These are phyloP conservation scores for Capromys pilorides DNA, from an alignment of 2,797 vertebrate genomes.

Conservation along the genomic window DNA sequence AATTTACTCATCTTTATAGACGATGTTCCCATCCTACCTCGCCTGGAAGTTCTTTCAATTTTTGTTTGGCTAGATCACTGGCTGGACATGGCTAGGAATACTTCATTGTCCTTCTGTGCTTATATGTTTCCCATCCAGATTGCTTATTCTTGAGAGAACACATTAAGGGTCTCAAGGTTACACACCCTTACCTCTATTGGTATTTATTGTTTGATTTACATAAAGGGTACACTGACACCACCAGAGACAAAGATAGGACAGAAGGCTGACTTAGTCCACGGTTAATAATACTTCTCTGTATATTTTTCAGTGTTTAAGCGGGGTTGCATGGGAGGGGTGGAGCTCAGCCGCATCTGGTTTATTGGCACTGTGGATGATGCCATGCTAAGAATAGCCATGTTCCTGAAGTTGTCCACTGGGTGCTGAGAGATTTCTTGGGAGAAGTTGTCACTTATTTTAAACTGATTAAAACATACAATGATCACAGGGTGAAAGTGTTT, in stretches of 20 bases:
- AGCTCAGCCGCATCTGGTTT: constrained; percentile 42
- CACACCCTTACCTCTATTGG: neutral
- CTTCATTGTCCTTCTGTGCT: neutral
- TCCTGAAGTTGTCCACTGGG: constrained; percentile 70
- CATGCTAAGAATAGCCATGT: constrained; percentile 75
- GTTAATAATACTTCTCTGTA: neutral
- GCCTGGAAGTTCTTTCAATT: constrained; percentile 11
- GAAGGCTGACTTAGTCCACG: neutral
- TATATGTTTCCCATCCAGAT: neutral
- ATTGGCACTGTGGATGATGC: constrained; percentile 77
- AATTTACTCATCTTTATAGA: neutral
- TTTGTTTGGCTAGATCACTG: neutral
- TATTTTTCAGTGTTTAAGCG: constrained; percentile 27
- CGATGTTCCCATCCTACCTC: neutral
- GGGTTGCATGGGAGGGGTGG: neutral
- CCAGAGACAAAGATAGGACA: neutral
- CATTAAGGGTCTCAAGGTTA: neutral
- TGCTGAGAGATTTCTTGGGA: constrained; percentile 75
- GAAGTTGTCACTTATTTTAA: constrained; percentile 81
- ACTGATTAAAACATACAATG: constrained; percentile 77
- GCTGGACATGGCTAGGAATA: neutral
- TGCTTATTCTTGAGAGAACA: neutral
- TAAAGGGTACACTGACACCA: neutral
- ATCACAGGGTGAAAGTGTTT: constrained; percentile 74
- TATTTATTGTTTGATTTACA: neutral